Percentiles rank a stretch among this genome's conserved stretches.
These are phyloP conservation scores for Melanargia galathea DNA, from an alignment of 2,888 invertebrate species.

Conservation along the genomic window DNA sequence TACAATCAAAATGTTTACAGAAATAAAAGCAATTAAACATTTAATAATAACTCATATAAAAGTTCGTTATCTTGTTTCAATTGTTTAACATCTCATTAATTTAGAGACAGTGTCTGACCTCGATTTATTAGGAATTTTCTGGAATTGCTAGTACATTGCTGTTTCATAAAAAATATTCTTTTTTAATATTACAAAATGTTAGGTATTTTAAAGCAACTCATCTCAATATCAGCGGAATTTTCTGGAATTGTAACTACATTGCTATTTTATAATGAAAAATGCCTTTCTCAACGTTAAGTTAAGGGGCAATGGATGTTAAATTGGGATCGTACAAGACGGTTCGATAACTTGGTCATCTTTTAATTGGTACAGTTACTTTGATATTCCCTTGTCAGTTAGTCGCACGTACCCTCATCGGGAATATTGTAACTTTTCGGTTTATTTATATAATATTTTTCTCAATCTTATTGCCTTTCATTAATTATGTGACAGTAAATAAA, in stretches of 20 bases:
- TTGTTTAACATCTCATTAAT: constrained; percentile 8
- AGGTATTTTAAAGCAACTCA: too few species aligned
- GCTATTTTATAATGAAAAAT: neutral
- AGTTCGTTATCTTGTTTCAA: constrained; percentile 13
- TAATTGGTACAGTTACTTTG: constrained; percentile 19
- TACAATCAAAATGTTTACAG: constrained; percentile 33
- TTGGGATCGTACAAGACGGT: neutral
- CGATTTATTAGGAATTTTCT: neutral
- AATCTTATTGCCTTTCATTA: neutral
- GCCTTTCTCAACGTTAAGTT: neutral
- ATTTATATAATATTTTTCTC: constrained; percentile 4
- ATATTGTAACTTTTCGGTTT: constrained; percentile 40
- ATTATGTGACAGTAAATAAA: neutral
- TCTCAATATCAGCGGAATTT: too few species aligned
- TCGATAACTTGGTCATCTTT: constrained; percentile 13
- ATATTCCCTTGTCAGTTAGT: constrained; percentile 40
- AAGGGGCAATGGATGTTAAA: constrained; percentile 29
- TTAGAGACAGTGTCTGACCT: neutral
- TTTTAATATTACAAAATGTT: too few species aligned
- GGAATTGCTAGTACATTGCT: constrained; percentile 25
- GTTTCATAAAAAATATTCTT: neutral
- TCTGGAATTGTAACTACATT: constrained; percentile 25
- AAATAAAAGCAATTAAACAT: constrained; percentile 40
- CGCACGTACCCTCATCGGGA: constrained; percentile 48
- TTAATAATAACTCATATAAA: constrained; percentile 19